phyloP scores from a whole-genome alignment of 2,797 vertebrate genomes.

The Masticophis lateralis region DNA sequence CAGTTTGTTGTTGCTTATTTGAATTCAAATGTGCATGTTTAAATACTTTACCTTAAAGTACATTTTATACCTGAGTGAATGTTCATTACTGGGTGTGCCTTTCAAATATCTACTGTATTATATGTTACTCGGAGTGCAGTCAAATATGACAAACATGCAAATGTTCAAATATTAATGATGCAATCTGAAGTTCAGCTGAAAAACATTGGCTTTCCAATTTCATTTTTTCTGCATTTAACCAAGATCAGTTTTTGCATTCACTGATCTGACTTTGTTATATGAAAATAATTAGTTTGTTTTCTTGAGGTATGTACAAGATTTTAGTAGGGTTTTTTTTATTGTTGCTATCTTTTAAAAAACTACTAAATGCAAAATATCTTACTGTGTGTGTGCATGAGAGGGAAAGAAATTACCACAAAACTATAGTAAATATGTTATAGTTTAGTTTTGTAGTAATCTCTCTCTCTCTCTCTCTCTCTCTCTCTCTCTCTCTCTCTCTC shows the following conservation, averaged over 20 bases:
- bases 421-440: background rate
- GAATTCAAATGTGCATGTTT: background rate
- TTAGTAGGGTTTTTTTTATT: background rate
- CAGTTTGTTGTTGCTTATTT: background rate
- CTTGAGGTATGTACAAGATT: background rate
- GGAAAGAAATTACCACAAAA: background rate
- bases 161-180: conserved; percentile 1
- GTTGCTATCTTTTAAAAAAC: background rate
- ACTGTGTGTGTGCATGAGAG: background rate
- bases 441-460: background rate
- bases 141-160: background rate
- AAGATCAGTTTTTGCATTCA: background rate
- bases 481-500: background rate
- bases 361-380: background rate
- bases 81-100: background rate
- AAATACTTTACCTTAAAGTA: background rate
- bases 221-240: background rate
- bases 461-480: background rate
- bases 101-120: background rate
- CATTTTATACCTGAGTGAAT: background rate
- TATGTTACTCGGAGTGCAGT: background rate
- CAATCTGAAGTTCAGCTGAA: background rate
- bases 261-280: background rate
- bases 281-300: background rate
- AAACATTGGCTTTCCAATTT: conserved; percentile 21